Evolutionary conservation across 2,113 vertebrate genomes (phyloP), one percentile per base, ranked within the genome.

Genomic region (Podilymbus podiceps): DNA sequence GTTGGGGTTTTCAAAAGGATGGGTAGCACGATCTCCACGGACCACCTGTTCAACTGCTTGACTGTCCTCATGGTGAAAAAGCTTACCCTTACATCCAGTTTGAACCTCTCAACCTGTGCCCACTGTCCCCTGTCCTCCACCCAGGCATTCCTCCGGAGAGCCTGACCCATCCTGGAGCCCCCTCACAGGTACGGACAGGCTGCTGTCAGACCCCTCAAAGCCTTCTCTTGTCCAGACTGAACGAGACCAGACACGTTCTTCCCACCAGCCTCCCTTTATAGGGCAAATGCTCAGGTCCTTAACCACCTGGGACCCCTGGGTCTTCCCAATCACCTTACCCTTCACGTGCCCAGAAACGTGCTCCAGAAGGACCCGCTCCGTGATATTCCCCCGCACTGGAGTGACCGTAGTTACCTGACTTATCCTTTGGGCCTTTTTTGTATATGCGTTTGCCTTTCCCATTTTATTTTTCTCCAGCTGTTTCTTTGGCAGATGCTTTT

Each of bases 301-400:
- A 24, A 18, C 6, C 46, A 66, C 19, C 27, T 6, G 20, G 27
- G 7, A 14, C 19, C 38, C 30, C 18, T 1, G 2, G 27, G 28
- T 49, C 22, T n/a, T 74, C 17, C n/a, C 55, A 25, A 6, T 12
- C 47, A 49, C 59, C 33, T 17, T 1, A 27, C 4, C 25, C 49
- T 25, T 42, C 55, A 30, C 0, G 0, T 33, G 25, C 28, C 27
- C 42, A 50, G 13, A 50, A 74, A 44, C 0, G 2, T 18, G 38
- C 47, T 53, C 24, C 27, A 6, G 33, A 5, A 73, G 23, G 12
- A 15, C 35, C 27, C 5, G 7, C 28, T 44, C n/a, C 13, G 4
- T 1, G 23, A 24, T 25, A 11, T 64, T 47, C 35, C 38, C 47
- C 38, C 0, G 5, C 27, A 24, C 13, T 8, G 17, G 46, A 46